Percentiles rank a stretch among this genome's conserved stretches.
These are phyloP conservation scores for Tetraneura akinire DNA, from an alignment of 1,140 invertebrate genomes.

Conservation along the genomic window DNA sequence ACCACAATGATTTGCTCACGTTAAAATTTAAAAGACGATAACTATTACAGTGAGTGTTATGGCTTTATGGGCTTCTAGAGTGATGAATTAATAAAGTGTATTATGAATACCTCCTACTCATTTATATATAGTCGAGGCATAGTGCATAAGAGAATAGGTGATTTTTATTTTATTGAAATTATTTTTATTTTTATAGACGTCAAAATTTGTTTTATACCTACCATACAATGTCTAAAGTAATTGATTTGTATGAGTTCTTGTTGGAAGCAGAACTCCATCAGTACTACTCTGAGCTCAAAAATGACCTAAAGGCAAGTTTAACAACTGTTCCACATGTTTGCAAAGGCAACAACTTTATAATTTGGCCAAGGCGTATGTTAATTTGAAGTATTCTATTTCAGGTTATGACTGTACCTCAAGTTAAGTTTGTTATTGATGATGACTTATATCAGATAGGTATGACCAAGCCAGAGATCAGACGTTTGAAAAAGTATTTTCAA, in stretches of 20 bases:
- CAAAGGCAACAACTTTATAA: neutral
- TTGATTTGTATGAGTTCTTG: slow-evolving; percentile 85
- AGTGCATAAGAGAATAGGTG: no score
- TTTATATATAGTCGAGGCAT: no score
- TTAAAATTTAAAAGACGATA: no score
- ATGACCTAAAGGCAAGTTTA: slow-evolving; percentile 62
- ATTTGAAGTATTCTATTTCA: slow-evolving; percentile 61
- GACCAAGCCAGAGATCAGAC: slow-evolving; percentile 90
- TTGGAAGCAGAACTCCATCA: slow-evolving; percentile 87
- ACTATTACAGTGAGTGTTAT: no score
- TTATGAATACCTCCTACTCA: no score
- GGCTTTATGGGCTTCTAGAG: no score
- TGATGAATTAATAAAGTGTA: no score
- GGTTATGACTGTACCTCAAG: slow-evolving; percentile 86
- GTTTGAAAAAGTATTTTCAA: slow-evolving; percentile 89
- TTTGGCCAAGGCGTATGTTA: neutral
- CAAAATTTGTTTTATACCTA: no score
- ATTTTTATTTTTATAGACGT: no score
- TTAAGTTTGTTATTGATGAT: slow-evolving; percentile 95
- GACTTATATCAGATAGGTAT: slow-evolving; percentile 90
- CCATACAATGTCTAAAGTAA: slow-evolving; percentile 59
- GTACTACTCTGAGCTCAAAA: slow-evolving; percentile 75
- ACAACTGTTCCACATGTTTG: neutral
- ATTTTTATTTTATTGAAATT: no score
- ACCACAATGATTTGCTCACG: no score